Conservation (phyloP, 2,797 vertebrate genomes). For the Peromyscus attwateri region DNA sequence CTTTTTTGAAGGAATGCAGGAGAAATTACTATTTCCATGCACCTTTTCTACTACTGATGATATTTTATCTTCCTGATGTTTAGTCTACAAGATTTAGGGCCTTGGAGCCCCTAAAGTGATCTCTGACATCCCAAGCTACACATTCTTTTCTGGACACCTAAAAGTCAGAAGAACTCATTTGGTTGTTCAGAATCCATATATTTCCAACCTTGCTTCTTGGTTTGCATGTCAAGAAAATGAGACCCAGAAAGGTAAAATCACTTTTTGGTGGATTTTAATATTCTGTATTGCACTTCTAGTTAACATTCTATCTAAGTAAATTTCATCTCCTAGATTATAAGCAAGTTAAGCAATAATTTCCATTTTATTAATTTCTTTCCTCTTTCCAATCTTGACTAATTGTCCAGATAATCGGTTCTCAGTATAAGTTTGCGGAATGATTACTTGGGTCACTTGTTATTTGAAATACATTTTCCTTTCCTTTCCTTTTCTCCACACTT, state of each 20-base stretch:
- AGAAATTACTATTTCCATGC: neutral
- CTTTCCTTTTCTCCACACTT: neutral
- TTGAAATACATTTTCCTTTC: slow-evolving; percentile 8
- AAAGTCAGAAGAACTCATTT: neutral
- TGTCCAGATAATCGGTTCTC: neutral
- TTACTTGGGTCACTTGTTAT: neutral
- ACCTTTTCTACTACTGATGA: neutral
- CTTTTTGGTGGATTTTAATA: neutral
- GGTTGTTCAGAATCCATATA: neutral
- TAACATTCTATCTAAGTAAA: slow-evolving; percentile 47
- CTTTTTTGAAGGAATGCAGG: neutral
- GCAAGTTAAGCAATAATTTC: neutral
- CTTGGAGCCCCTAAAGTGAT: neutral
- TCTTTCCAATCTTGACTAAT: neutral
- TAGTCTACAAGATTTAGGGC: neutral
- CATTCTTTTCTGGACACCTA: neutral
- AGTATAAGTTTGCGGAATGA: slow-evolving; percentile 8
- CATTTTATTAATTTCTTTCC: neutral
- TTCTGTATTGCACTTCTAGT: neutral
- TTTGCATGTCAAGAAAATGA: slow-evolving; percentile 9
- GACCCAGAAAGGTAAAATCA: neutral
- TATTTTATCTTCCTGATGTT: neutral
- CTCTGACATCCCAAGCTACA: neutral
- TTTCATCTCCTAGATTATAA: neutral
- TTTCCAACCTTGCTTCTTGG: neutral